Evolutionary conservation across 1,140 invertebrate genomes (phyloP), one percentile per base, ranked within the genome.

Genomic region (Geopemphigus sp.): DNA sequence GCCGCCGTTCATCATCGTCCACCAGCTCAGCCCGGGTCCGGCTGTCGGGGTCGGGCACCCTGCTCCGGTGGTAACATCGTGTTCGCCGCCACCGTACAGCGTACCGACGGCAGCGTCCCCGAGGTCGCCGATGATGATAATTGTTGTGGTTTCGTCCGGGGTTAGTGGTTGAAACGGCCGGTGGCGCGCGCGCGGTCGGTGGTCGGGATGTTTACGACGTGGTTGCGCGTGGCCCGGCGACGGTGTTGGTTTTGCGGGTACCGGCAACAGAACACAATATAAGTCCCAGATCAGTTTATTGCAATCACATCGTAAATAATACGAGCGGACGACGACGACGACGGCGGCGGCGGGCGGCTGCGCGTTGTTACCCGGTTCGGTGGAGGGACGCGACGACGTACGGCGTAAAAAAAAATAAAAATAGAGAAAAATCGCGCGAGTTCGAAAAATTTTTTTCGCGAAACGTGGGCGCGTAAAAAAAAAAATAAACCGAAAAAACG

Each of bases 1-100:
- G 83, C 88, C 84, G 81, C 90, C 91, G 90, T 92, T 93, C 92
- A 93, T 93, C 91, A 93, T 93, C 84, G 87, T 88, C 89, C 91
- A 92, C 91, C 91, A 92, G 87, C 89, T 89, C 88, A 91, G 90
- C 89, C 91, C 91, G 90, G 91, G 88, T 90, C 90, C 90, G 89
- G 90, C 90, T 87, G 81, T 82, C 81, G 81, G 82, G 83, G 90
- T 90, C 91, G 91, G 88, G 86, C 90, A 90, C 88, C 90, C 90
- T 87, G 90, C 89, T 87, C 89, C 89, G 86, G 85, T 85, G 83
- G 85, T 87, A 84, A 85, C 89, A 88, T 90, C 90, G 84, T 90
- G 90, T 70, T 86, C 88, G 89, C 74, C 74, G 86, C 89, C 88
- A 88, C 92, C 91, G 91, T 92, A 92, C 89, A 92, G 90, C 86